Percentiles rank a stretch among this genome's conserved stretches.
Evolutionary conservation across 2,888 invertebrate genomes (phyloP).

Genomic region (Ctena decussata): DNA sequence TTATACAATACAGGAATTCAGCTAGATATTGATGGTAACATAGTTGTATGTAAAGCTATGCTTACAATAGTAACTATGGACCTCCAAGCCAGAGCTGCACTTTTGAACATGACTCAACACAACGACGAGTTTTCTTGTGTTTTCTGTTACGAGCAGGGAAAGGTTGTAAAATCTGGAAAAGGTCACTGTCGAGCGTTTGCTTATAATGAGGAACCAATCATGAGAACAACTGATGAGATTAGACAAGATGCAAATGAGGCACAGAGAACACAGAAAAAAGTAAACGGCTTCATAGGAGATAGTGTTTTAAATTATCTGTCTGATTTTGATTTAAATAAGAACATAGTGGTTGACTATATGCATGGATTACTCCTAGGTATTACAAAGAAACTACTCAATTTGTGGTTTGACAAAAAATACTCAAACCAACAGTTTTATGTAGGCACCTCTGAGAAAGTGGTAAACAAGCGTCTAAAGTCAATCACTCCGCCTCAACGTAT

Average conservation of each 20-base stretch:
- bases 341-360: slow-evolving; percentile 60
- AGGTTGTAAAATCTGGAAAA: slow-evolving; percentile 40
- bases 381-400: slow-evolving; percentile 40
- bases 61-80: slow-evolving; percentile 58
- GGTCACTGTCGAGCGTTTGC: slow-evolving; percentile 48
- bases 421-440: background rate
- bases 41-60: slow-evolving; percentile 32
- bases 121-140: slow-evolving; percentile 59
- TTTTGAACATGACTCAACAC: slow-evolving; percentile 59
- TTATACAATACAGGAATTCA: slow-evolving; percentile 28
- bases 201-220: background rate
- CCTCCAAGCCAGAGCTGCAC: slow-evolving; percentile 55
- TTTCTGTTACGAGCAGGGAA: slow-evolving; percentile 44
- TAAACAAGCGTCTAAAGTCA: slow-evolving; percentile 37
- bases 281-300: slow-evolving; percentile 46
- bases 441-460: slow-evolving; percentile 19
- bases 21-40: background rate
- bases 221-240: slow-evolving; percentile 27
- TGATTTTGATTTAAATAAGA: slow-evolving; percentile 26
- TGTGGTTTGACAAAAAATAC: background rate
- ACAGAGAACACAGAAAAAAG: slow-evolving; percentile 18
- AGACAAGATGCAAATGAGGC: slow-evolving; percentile 28
- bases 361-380: slow-evolving; percentile 53
- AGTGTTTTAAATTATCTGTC: slow-evolving; percentile 41
- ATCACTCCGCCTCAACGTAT: slow-evolving; percentile 48